Evolutionary conservation across 92 coral and sea anemone species (phyloP).

Genomic region (Siderastrea radians): DNA sequence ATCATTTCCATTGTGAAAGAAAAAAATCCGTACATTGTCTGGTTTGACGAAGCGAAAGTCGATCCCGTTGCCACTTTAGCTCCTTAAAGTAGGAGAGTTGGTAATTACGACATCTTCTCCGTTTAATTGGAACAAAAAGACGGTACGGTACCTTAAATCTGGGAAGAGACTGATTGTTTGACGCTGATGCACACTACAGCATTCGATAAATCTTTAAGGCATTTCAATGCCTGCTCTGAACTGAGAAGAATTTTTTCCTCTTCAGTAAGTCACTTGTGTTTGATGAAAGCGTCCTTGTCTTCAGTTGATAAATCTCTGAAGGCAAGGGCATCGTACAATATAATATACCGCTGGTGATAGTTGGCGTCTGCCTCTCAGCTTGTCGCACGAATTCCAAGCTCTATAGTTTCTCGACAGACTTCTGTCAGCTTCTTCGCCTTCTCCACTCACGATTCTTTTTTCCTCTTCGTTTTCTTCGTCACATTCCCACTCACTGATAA

Average conservation of each 20-base stretch:
- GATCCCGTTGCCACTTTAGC: slow-evolving; percentile 26
- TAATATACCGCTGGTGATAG: slow-evolving; percentile 50
- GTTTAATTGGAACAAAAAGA: slow-evolving; percentile 14
- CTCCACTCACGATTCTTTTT: background rate
- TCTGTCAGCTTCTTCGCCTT: slow-evolving; percentile 59
- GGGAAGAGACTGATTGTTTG: background rate
- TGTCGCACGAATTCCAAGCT: slow-evolving; percentile 45
- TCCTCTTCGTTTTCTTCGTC: slow-evolving; percentile 1
- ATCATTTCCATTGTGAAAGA: slow-evolving; percentile 10
- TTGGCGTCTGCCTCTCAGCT: slow-evolving; percentile 31
- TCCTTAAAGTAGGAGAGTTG: slow-evolving; percentile 35
- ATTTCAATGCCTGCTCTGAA: slow-evolving; percentile 26
- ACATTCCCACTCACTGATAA: slow-evolving; percentile 35
- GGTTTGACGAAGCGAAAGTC: slow-evolving; percentile 40
- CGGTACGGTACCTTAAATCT: slow-evolving; percentile 24
- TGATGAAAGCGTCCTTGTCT: slow-evolving; percentile 24
- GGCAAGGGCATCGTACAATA: slow-evolving; percentile 41
- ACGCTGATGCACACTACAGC: slow-evolving; percentile 34
- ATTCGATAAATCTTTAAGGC: slow-evolving; percentile 4
- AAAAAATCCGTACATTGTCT: slow-evolving; percentile 5
- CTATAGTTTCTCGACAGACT: slow-evolving; percentile 3
- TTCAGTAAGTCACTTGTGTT: slow-evolving; percentile 15
- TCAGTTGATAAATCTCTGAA: slow-evolving; percentile 33
- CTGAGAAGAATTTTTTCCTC: slow-evolving; percentile 50
- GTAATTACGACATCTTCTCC: slow-evolving; percentile 40